phyloP scores from a whole-genome alignment of 2,113 vertebrate genomes.

The Anguilla japonica region DNA sequence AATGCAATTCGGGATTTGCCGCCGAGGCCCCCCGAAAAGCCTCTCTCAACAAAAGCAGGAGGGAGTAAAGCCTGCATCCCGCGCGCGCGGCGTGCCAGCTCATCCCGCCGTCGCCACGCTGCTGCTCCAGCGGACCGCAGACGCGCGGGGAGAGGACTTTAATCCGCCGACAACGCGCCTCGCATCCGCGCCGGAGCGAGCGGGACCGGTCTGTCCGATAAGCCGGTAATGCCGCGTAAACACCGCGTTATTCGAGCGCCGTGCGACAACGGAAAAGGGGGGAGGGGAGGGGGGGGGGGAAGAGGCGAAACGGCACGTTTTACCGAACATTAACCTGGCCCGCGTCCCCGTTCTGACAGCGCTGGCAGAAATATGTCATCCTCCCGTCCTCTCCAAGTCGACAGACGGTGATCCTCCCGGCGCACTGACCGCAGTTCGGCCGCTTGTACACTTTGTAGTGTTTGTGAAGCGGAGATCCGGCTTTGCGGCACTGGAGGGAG shows the following conservation, averaged over 20 bases:
- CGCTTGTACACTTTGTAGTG: conserved; percentile 88
- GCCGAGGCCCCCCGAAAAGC: conserved; percentile 62
- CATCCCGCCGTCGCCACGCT: conserved; percentile 54
- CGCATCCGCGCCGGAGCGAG: conserved; percentile 8
- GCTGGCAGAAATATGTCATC: conserved; percentile 90
- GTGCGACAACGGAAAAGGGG: not conserved
- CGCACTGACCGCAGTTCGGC: conserved; percentile 76
- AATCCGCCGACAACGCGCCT: conserved; percentile 13
- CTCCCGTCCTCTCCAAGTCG: conserved; percentile 84
- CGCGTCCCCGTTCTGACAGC: conserved; percentile 79
- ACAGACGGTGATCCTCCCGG: conserved; percentile 75
- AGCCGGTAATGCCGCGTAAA: conserved; percentile 24
- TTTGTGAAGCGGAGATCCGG: conserved; percentile 74
- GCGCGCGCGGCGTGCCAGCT: conserved; percentile 57
- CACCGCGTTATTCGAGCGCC: conserved; percentile 2
- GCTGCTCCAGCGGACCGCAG: conserved; percentile 62
- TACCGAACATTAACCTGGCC: conserved; percentile 73
- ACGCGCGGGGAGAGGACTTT: conserved; percentile 59
- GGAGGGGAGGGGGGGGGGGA: not conserved
- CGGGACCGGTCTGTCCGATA: conserved; percentile 15
- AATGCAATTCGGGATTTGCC: conserved; percentile 64
- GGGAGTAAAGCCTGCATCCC: conserved; percentile 61
- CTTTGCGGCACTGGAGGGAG: conserved; percentile 77
- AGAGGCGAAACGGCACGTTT: not conserved
- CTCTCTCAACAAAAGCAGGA: conserved; percentile 67